Conservation (phyloP, 2,113 vertebrate genomes). For the Gadus chalcogrammus region DNA sequence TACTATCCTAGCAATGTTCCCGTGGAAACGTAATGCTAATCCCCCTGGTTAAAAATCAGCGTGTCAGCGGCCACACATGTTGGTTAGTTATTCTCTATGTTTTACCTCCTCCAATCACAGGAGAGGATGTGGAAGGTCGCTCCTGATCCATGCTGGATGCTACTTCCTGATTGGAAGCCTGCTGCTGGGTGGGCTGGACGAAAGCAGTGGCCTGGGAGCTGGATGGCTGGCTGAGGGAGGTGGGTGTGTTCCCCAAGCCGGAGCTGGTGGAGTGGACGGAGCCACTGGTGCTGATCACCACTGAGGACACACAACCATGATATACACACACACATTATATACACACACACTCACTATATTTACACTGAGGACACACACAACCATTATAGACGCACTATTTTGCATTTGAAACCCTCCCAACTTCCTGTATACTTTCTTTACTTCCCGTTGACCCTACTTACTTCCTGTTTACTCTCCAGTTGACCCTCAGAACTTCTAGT, state of each 20-base stretch:
- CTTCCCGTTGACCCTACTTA: too few relatives aligned
- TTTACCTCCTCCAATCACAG: constrained; percentile 73
- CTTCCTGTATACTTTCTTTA: too few relatives aligned
- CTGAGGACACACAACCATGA: constrained; percentile 37
- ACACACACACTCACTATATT: not conserved
- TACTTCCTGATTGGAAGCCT: constrained; percentile 81
- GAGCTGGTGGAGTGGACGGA: constrained; percentile 91
- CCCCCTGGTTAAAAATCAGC: too few relatives aligned
- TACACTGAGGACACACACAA: too few relatives aligned
- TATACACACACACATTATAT: not conserved
- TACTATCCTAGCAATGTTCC: too few relatives aligned
- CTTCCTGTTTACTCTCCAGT: too few relatives aligned
- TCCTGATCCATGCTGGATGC: constrained; percentile 82
- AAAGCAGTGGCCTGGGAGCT: constrained; percentile 92
- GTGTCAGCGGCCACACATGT: too few relatives aligned
- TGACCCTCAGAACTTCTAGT: too few relatives aligned
- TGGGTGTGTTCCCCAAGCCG: constrained; percentile 78
- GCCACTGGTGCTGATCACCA: constrained; percentile 82
- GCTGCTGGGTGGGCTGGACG: constrained; percentile 96
- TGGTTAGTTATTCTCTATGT: not conserved
- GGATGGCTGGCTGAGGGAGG: constrained; percentile 81
- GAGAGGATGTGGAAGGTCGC: constrained; percentile 87
- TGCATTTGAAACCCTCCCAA: too few relatives aligned
- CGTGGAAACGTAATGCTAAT: too few relatives aligned
- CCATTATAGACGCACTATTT: too few relatives aligned